Base-by-base conservation (phyloP, 23 tunicate genomes). In the Ciona savignyi region DNA sequence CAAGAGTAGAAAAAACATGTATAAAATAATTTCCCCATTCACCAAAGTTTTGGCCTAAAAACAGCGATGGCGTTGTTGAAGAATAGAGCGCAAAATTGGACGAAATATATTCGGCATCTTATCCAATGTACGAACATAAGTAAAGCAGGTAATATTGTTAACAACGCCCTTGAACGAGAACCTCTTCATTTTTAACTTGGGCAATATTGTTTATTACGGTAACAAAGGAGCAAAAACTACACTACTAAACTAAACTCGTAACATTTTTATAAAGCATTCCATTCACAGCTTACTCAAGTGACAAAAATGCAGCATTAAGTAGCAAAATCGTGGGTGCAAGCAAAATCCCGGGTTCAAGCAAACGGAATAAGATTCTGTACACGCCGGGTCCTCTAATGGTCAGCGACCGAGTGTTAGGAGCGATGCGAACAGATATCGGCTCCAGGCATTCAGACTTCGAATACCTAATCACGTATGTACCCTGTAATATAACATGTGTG, bases 341-440 rank as follows among this genome's bases (percentile, higher is more conserved):
- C 56, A 42, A 9, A 42, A 6, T 6, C 56, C 56, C 56, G 15
- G 15, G 15, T 6, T 42, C 56, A 6, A 42, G 56, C 56, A 42
- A 42, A 42, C 56, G 11, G 15, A 42, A 15, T 15, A 42, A 42
- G 65, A 86, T 71, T 63, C 66, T 86, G 60, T 86, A 79, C 33
- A 86, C 93, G 1, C 93, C 93, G 1, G 93, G 93, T 23, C 93
- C 93, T 0, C 66, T 86, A 66, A 74, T 75, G 77, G 84, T 86
- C 24, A 79, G 80, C 61, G 79, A 73, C 21, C 84, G 93, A 19
- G 93, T 86, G 25, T 74, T 71, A 35, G 11, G n/a, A 25, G 80
- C 84, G 27, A 78, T 86, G 93, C 32, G 66, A 29, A 30, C 25
- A 11, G 93, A 86, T 33, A 74, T 86, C 26, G 93, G 85, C 29